Evolutionary conservation across 2,797 vertebrate species (phyloP).

Genomic region (Alectoris magna): DNA sequence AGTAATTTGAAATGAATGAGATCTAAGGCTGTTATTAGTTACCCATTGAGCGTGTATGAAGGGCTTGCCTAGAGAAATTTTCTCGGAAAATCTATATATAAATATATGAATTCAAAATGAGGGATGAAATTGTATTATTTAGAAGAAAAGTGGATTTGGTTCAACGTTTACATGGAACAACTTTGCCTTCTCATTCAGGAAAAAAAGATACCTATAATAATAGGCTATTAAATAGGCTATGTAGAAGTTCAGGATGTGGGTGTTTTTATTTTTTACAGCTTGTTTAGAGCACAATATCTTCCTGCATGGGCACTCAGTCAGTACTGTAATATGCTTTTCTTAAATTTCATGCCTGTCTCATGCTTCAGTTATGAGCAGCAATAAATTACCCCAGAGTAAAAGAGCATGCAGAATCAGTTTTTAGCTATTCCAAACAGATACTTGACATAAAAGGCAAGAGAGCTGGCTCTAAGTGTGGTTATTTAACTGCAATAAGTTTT

Average conservation of each 20-base stretch:
- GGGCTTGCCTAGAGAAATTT: neutral
- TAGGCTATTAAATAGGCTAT: neutral
- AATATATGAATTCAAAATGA: neutral
- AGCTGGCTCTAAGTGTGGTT: neutral
- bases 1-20: neutral
- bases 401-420: neutral
- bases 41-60: neutral
- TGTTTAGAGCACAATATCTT: neutral
- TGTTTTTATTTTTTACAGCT: slow-evolving; percentile 5
- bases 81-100: neutral
- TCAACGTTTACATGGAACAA: neutral
- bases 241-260: neutral
- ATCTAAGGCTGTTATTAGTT: slow-evolving; percentile 2
- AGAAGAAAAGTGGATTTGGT: neutral
- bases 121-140: neutral
- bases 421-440: neutral
- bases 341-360: neutral
- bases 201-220: neutral
- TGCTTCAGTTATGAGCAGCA: neutral
- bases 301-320: neutral
- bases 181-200: neutral
- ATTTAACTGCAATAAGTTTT: neutral
- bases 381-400: neutral
- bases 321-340: neutral
- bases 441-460: neutral